Percentiles rank a stretch among this genome's conserved stretches.
These are phyloP conservation scores for Nothoprocta perdicaria DNA, from an alignment of 2,113 vertebrate genomes.

Conservation along the genomic window DNA sequence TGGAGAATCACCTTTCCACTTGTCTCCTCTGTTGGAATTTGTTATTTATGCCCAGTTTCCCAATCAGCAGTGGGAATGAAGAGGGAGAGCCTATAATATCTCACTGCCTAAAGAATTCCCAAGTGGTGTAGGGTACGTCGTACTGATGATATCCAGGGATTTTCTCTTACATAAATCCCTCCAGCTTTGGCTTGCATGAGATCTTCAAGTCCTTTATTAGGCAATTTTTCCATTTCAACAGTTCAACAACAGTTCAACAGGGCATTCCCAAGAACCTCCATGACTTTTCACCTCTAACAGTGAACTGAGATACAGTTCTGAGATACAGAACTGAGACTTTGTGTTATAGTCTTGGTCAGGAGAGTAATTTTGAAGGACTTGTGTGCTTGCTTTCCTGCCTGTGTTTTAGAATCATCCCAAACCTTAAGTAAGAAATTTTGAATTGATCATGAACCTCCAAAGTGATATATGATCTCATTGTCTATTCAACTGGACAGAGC, in stretches of 20 bases:
- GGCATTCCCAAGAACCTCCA: background rate
- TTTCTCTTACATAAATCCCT: background rate
- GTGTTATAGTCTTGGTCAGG: background rate
- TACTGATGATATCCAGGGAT: background rate
- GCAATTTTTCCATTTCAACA: background rate
- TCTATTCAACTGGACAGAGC: background rate
- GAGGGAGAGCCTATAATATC: background rate
- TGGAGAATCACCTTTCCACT: background rate
- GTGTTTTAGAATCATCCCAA: background rate
- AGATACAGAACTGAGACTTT: background rate
- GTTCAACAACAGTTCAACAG: too few species aligned
- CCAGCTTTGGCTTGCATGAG: background rate
- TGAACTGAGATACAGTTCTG: background rate
- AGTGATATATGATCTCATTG: background rate
- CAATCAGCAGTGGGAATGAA: background rate
- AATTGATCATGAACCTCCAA: background rate
- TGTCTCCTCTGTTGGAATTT: fast-evolving
- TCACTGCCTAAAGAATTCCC: background rate
- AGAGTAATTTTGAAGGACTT: background rate
- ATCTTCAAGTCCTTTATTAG: background rate
- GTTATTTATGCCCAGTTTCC: background rate
- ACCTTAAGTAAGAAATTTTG: background rate
- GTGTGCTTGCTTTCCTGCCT: background rate
- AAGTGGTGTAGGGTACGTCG: background rate
- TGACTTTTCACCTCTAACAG: background rate